Conservation (phyloP, 2,113 vertebrate genomes). For the Hassar affinis region DNA sequence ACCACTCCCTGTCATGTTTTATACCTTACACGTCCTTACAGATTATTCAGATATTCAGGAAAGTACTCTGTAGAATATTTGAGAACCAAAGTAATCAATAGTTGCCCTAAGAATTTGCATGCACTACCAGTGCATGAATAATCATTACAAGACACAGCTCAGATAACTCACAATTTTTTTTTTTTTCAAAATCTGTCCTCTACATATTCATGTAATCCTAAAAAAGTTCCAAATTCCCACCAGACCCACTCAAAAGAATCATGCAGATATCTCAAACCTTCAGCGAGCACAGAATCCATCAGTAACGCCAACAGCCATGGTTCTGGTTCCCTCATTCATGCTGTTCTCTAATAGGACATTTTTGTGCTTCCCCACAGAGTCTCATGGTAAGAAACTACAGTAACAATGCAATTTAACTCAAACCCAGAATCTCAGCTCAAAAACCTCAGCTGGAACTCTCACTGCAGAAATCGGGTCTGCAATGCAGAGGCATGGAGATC, state of each 20-base stretch:
- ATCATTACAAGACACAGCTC: background rate
- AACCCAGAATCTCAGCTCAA: background rate
- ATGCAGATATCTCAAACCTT: constrained; percentile 19
- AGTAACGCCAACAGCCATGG: constrained; percentile 1
- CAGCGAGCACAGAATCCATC: background rate
- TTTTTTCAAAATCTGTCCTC: background rate
- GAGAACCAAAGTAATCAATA: background rate
- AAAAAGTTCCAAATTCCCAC: background rate
- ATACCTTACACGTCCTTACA: background rate
- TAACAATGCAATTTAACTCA: background rate
- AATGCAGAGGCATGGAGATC: background rate
- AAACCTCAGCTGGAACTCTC: background rate
- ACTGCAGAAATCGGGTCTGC: constrained; percentile 7
- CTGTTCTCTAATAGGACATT: constrained; percentile 9
- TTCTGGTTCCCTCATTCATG: background rate
- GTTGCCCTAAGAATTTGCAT: background rate
- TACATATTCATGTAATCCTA: background rate
- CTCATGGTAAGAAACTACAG: background rate
- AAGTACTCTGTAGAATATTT: background rate
- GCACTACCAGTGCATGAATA: background rate
- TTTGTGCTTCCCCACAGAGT: constrained; percentile 7
- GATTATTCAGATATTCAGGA: background rate
- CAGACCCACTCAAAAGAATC: no score
- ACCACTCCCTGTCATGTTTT: background rate
- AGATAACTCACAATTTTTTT: background rate